These are phyloP conservation scores for Rousettus madagascariensis DNA, from an alignment of 2,797 vertebrate species.

Conservation along the genomic window DNA sequence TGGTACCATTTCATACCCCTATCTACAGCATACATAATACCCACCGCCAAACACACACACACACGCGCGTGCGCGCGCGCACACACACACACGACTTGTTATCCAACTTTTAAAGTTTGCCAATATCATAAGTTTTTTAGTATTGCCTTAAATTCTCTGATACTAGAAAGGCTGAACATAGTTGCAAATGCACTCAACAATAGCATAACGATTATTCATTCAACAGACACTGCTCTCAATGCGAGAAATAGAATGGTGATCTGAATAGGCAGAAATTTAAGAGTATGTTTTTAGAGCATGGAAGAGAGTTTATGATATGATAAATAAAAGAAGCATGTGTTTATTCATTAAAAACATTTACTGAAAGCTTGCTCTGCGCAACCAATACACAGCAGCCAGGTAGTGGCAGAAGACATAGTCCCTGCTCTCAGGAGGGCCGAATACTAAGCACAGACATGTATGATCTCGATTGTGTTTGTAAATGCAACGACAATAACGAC, in stretches of 20 bases:
- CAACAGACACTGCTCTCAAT: not conserved
- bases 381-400: fast-evolving
- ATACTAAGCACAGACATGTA: fast-evolving
- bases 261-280: not conserved
- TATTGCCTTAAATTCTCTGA: not conserved
- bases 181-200: not conserved
- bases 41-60: no score
- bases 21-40: fast-evolving
- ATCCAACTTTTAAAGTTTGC: fast-evolving
- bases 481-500: not conserved
- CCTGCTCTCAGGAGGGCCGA: not conserved
- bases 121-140: fast-evolving
- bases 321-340: not conserved
- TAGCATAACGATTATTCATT: not conserved
- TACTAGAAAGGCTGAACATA: not conserved
- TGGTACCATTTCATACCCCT: not conserved
- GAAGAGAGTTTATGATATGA: not conserved
- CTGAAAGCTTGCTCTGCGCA: not conserved
- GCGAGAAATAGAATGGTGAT: not conserved
- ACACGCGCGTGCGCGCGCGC: no score
- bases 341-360: not conserved
- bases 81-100: fast-evolving
- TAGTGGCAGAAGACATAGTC: fast-evolving
- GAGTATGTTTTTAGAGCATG: not conserved
- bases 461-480: not conserved